These are phyloP conservation scores for Rhinophrynus dorsalis DNA, from an alignment of 2,797 vertebrate genomes.

Conservation along the genomic window DNA sequence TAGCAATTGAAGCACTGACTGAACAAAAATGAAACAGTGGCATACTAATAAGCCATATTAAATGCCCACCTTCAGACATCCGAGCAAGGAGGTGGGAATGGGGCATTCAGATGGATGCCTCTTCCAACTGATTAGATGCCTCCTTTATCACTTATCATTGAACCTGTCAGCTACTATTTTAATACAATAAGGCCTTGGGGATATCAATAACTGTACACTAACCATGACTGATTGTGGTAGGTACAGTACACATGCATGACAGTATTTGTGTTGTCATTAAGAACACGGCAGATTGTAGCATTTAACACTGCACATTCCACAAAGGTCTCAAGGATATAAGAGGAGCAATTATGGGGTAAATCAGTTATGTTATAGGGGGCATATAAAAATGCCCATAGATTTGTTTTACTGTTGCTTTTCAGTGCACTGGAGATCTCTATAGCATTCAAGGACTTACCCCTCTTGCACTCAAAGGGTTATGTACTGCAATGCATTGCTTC, in stretches of 20 bases:
- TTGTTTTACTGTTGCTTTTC: too few species aligned
- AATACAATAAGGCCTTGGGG: conserved; percentile 37
- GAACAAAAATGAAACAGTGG: conserved; percentile 33
- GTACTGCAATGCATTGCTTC: too few species aligned
- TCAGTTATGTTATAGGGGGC: too few species aligned
- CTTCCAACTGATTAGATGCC: conserved; percentile 28
- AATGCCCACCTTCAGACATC: conserved; percentile 37
- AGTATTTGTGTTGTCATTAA: conserved; percentile 3
- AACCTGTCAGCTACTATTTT: conserved; percentile 40
- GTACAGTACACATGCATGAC: not conserved
- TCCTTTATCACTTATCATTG: conserved; percentile 29
- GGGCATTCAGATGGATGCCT: conserved; percentile 4
- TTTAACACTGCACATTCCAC: too few species aligned
- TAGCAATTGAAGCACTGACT: conserved; percentile 28
- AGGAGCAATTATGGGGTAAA: too few species aligned
- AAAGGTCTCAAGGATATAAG: too few species aligned
- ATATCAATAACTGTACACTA: conserved; percentile 36
- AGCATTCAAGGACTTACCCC: too few species aligned
- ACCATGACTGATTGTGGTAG: conserved; percentile 19
- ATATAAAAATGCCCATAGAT: too few species aligned
- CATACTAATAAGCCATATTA: conserved; percentile 43
- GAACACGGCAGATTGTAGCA: too few species aligned
- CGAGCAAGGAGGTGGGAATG: not conserved
- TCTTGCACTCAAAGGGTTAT: too few species aligned
- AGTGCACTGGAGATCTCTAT: too few species aligned